A percentile compares a stretch with the other conserved stretches of the same genome.
Evolutionary conservation across 2,888 invertebrate species (phyloP).

Genomic region (Omphaloscelis lunosa): DNA sequence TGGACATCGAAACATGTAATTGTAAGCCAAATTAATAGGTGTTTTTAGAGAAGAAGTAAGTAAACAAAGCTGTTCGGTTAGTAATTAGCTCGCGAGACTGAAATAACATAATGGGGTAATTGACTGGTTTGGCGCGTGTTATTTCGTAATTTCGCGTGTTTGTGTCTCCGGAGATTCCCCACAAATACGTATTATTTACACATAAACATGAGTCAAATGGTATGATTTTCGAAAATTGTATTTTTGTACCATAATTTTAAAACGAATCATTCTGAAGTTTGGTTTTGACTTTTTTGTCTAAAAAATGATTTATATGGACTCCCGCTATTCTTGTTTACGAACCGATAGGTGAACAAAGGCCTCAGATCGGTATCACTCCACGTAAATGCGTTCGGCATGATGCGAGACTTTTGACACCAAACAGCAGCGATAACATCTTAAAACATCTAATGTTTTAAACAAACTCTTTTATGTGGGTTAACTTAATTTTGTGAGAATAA

Average conservation of each 20-base stretch:
- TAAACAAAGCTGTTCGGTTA: slow-evolving; percentile 76
- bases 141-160: slow-evolving; percentile 69
- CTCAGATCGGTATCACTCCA: slow-evolving; percentile 82
- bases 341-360: slow-evolving; percentile 85
- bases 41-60: slow-evolving; percentile 69
- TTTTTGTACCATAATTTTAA: slow-evolving; percentile 27
- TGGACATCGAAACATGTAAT: slow-evolving; percentile 67
- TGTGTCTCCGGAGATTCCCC: slow-evolving; percentile 58
- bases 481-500: slow-evolving; percentile 89
- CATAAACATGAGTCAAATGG: slow-evolving; percentile 52
- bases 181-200: slow-evolving; percentile 66
- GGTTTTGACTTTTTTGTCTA: slow-evolving; percentile 44
- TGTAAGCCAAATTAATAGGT: slow-evolving; percentile 66
- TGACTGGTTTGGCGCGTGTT: slow-evolving; percentile 75
- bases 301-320: slow-evolving; percentile 87
- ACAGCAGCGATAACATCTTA: slow-evolving; percentile 88
- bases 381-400: slow-evolving; percentile 89
- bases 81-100: slow-evolving; percentile 70
- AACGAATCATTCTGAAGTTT: slow-evolving; percentile 8
- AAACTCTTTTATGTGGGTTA: slow-evolving; percentile 89
- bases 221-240: slow-evolving; percentile 37
- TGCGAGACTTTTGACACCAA: slow-evolving; percentile 91
- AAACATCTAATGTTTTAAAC: slow-evolving; percentile 90
- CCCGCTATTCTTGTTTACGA: slow-evolving; percentile 90
- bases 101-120: slow-evolving; percentile 76